Evolutionary conservation across 2,888 invertebrate species (phyloP).

Genomic region (Esperia sulphurella): DNA sequence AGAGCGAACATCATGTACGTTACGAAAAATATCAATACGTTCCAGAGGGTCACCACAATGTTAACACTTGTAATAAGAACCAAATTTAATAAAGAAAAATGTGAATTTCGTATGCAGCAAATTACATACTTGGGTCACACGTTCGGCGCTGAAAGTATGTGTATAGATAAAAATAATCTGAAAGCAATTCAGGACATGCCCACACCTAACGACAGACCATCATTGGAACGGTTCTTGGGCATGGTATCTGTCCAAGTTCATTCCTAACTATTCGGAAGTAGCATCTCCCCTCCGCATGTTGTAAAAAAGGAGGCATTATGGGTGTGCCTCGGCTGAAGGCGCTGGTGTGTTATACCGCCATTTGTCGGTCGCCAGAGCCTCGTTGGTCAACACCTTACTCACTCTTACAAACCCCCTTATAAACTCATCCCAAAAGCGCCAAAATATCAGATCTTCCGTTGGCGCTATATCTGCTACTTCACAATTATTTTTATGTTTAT

Average conservation of each 20-base stretch:
- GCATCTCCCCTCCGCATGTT: constrained; percentile 4
- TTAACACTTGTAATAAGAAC: too few species aligned
- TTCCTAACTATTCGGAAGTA: constrained; percentile 9
- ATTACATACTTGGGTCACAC: constrained; percentile 10
- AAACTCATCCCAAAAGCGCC: too few species aligned
- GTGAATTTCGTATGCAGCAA: constrained; percentile 6
- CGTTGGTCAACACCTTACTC: too few species aligned
- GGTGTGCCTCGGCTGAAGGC: constrained; percentile 1
- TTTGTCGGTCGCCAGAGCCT: too few species aligned
- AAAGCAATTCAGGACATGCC: constrained; percentile 11
- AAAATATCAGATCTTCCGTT: too few species aligned
- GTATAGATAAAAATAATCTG: constrained; percentile 8
- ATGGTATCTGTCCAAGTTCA: constrained; percentile 14
- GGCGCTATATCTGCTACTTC: too few species aligned
- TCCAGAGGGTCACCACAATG: too few species aligned
- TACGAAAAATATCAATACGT: too few species aligned
- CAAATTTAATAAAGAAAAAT: constrained; percentile 11
- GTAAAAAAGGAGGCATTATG: constrained; percentile 10
- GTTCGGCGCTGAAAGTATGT: constrained; percentile 8
- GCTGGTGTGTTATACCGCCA: too few species aligned
- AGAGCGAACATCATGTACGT: constrained; percentile 3
- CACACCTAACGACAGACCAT: constrained; percentile 5
- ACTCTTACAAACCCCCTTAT: too few species aligned
- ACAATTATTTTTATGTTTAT: too few species aligned
- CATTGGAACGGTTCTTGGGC: constrained; percentile 10